These are phyloP conservation scores for Pemphigus obesinymphae DNA, from an alignment of 1,140 invertebrate genomes.

Conservation along the genomic window DNA sequence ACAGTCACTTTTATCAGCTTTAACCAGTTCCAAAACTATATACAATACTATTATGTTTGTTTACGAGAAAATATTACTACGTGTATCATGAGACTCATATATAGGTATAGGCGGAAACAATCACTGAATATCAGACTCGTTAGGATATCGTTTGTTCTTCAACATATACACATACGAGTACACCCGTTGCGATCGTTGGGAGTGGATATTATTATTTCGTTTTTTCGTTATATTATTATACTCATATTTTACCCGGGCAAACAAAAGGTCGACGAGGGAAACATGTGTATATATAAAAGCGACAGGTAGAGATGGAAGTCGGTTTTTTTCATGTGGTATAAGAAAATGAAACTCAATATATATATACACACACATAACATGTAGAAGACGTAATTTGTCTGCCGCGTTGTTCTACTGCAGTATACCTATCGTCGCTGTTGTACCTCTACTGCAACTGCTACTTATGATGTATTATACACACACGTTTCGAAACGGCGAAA, in stretches of 20 bases:
- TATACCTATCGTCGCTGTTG: neutral
- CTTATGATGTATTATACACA: neutral
- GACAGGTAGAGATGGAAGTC: neutral
- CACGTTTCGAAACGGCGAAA: neutral
- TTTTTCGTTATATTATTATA: neutral
- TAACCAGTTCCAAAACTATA: too few relatives aligned
- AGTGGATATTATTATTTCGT: neutral
- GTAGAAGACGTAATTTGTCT: slow-evolving; percentile 32
- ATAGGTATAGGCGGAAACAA: neutral
- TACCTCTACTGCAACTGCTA: neutral
- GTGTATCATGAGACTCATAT: too few relatives aligned
- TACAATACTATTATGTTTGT: neutral
- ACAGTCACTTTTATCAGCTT: too few relatives aligned
- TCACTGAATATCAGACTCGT: neutral
- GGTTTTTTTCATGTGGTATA: neutral
- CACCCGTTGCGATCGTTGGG: neutral
- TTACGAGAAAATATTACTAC: too few relatives aligned
- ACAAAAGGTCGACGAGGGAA: neutral
- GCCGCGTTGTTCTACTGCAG: neutral
- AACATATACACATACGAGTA: neutral
- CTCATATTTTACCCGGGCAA: neutral
- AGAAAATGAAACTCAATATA: neutral
- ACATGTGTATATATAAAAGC: neutral
- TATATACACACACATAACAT: neutral
- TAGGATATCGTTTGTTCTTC: neutral